Evolutionary conservation across 2,888 invertebrate species (phyloP).

Genomic region (Epinotia demarniana): DNA sequence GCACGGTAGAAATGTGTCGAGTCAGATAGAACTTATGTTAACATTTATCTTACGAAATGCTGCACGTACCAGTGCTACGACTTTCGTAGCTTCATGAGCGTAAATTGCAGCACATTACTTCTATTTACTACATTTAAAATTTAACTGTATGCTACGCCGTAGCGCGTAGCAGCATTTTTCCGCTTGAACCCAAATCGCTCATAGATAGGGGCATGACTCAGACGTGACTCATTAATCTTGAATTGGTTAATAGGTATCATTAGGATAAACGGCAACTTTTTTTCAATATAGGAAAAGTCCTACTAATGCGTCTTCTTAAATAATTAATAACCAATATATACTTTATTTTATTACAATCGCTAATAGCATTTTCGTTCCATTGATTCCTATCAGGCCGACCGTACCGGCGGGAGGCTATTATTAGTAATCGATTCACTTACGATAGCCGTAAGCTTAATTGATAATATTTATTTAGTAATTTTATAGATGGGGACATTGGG

Average conservation of each 20-base stretch:
- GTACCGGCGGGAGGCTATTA: slow-evolving; percentile 21
- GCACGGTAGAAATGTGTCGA: no score
- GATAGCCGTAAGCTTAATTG: neutral
- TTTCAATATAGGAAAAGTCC: neutral
- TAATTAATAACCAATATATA: slow-evolving; percentile 39
- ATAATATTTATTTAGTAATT: neutral
- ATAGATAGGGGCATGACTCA: no score
- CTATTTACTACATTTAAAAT: no score
- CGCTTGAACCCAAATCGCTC: no score
- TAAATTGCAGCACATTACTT: no score
- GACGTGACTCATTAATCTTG: no score
- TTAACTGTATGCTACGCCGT: no score
- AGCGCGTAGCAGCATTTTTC: no score
- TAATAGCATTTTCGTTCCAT: slow-evolving; percentile 40
- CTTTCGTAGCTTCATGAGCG: neutral
- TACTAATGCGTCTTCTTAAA: neutral
- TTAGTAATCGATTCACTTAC: slow-evolving; percentile 20
- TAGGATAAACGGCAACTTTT: neutral
- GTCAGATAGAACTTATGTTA: no score
- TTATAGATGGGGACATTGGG: no score
- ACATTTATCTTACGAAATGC: no score
- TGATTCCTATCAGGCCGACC: slow-evolving; percentile 37
- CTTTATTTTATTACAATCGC: slow-evolving; percentile 37
- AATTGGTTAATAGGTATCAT: no score
- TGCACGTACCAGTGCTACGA: neutral